A percentile compares a stretch with the other conserved stretches of the same genome.
Conservation (phyloP, 1,140 invertebrate genomes). For the Sinonovacula constricta region DNA sequence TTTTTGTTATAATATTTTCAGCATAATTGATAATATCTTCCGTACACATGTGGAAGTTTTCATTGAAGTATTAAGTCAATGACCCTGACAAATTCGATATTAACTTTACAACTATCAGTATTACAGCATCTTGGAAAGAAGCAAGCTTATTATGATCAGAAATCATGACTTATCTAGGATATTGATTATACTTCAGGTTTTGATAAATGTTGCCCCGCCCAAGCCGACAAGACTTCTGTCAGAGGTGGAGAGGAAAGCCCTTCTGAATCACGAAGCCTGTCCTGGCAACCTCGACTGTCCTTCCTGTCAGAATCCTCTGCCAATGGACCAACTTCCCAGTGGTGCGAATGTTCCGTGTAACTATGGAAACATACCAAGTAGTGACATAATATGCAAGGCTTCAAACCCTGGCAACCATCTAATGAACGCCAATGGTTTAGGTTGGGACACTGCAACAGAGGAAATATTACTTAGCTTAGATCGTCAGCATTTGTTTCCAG, state of each 20-base stretch:
- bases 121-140: too few relatives aligned
- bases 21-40: too few relatives aligned
- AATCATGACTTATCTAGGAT: too few relatives aligned
- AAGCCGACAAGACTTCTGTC: slow-evolving; percentile 38
- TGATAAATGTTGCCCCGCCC: slow-evolving; percentile 46
- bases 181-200: slow-evolving; percentile 34
- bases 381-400: neutral
- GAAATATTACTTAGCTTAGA: slow-evolving; percentile 36
- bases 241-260: slow-evolving; percentile 36
- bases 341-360: slow-evolving; percentile 17
- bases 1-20: too few relatives aligned
- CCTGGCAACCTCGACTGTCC: slow-evolving; percentile 11
- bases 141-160: too few relatives aligned
- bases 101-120: too few relatives aligned
- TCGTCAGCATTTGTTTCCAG: slow-evolving; percentile 35
- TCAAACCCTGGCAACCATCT: slow-evolving; percentile 6
- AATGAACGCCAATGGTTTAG: slow-evolving; percentile 27
- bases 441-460: slow-evolving; percentile 38
- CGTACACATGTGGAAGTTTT: too few relatives aligned
- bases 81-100: too few relatives aligned
- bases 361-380: neutral
- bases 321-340: neutral
- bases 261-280: slow-evolving; percentile 36
- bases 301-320: neutral
- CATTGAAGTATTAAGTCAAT: too few relatives aligned